Conservation (phyloP, 2,888 invertebrate species). For the Nematopogon swammerdamellus region DNA sequence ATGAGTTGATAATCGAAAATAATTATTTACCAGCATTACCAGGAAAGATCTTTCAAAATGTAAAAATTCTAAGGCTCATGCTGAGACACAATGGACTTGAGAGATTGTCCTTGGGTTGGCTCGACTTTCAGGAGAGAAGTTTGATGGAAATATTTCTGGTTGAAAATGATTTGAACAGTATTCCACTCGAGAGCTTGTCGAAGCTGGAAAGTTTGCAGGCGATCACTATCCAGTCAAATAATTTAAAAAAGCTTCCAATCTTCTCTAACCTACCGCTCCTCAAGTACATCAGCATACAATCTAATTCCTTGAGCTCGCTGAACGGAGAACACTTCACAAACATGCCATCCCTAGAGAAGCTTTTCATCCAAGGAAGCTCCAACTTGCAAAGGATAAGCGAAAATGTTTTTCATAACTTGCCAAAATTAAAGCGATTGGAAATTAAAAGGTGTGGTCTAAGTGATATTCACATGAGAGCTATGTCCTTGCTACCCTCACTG, state of each 20-base stretch:
- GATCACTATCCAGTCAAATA: constrained; percentile 75
- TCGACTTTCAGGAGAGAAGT: constrained; percentile 72
- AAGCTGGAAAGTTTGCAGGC: constrained; percentile 76
- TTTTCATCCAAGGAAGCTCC: constrained; percentile 70
- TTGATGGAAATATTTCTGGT: constrained; percentile 82
- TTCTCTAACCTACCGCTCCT: constrained; percentile 69
- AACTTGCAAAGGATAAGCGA: constrained; percentile 67
- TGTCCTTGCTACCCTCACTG: constrained; percentile 68
- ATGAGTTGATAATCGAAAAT: constrained; percentile 84
- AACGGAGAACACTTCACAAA: constrained; percentile 68
- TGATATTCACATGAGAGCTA: constrained; percentile 74
- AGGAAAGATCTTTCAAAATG: constrained; percentile 72
- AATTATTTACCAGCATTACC: constrained; percentile 84
- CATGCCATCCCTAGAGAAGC: constrained; percentile 68
- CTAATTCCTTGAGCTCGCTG: constrained; percentile 62
- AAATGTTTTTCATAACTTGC: constrained; percentile 67
- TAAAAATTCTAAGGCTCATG: constrained; percentile 77
- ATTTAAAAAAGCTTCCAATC: constrained; percentile 70
- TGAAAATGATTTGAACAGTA: constrained; percentile 74
- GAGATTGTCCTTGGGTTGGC: constrained; percentile 76
- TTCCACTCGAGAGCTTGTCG: constrained; percentile 75
- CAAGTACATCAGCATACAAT: constrained; percentile 71
- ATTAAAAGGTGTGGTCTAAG: constrained; percentile 73
- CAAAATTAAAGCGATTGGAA: constrained; percentile 67
- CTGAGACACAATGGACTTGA: constrained; percentile 80